Base-by-base conservation (phyloP, 53 echinoderm and acorn worm genomes). In the Holothuria scabra region DNA sequence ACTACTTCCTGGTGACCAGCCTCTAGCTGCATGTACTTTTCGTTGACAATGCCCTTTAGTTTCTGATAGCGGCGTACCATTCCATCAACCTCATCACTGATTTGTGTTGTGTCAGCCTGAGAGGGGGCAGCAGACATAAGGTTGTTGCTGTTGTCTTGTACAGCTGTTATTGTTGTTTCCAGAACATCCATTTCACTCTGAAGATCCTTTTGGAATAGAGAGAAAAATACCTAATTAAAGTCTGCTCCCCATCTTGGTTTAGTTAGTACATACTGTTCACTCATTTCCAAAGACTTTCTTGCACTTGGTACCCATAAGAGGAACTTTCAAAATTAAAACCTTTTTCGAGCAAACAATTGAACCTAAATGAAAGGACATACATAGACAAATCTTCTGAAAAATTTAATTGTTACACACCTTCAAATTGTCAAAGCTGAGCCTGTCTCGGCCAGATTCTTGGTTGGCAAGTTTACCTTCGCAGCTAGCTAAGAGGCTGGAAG, bases 71-170 rank as follows among this genome's bases (percentile, higher is more conserved):
- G 92, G 48, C 90, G 89, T 41, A 89, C 74, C 66, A 95, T 91
- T 14, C 92, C 90, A 63, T 96, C 96, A 28, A 96, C 93, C 71
- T 96, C 96, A 37, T 96, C 96, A 56, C 87, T 86, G 62, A 96
- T 92, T 74, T 88, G 89, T 35, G 92, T 91, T 11, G 96, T 93
- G 79, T 96, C 96, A n/a, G 91, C 91, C 16, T 90, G 88, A 28
- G 90, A 64, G 83, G 96, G 96, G 72, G 96, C 93, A 62, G 96
- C 96, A 78, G 96, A 83, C 96, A 96, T 96, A 26, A 96, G 88
- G 82, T 94, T 70, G 24, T 86, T 88, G 85, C 96, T 96, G 79
- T 86, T 90, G 84, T 96, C 96, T 75, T 93, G 88, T 24, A 96
- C 96, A 1, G 87, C 87, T 49, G 86, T 81, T 62, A 96, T 94